A percentile compares a stretch with the other conserved stretches of the same genome.
Evolutionary conservation across 92 coral and sea anemone genomes (phyloP).

Genomic region (Plumapathes pennacea): DNA sequence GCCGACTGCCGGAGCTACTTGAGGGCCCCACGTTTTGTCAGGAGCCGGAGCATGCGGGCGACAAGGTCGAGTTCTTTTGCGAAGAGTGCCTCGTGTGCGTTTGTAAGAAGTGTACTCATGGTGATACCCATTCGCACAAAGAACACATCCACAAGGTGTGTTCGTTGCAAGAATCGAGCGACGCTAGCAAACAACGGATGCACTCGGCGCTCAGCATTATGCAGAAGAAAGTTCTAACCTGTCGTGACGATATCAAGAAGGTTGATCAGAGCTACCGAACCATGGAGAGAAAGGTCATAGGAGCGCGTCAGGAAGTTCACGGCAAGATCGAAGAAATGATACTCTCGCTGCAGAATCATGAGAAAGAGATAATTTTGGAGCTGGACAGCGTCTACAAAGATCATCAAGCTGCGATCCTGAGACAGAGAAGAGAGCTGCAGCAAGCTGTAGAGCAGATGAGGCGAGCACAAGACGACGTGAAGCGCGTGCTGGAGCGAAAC

Average conservation of each 20-base stretch:
- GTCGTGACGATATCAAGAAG: conserved; percentile 27
- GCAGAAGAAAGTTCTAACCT: conserved; percentile 36
- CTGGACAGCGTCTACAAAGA: conserved; percentile 61
- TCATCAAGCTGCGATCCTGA: conserved; percentile 44
- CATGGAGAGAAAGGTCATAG: conserved; percentile 53
- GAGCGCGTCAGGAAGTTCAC: conserved; percentile 51
- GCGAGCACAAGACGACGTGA: conserved; percentile 42
- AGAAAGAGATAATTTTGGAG: conserved; percentile 50
- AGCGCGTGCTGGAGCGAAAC: conserved; percentile 60
- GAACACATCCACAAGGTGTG: conserved; percentile 45
- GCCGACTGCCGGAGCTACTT: conserved; percentile 55
- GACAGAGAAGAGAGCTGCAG: conserved; percentile 50
- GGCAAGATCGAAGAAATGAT: conserved; percentile 51
- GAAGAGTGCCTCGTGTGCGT: conserved; percentile 56
- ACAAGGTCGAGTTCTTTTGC: conserved; percentile 55
- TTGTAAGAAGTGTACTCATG: conserved; percentile 75
- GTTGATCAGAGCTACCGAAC: conserved; percentile 46
- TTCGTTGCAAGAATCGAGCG: conserved; percentile 47
- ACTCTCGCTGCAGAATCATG: conserved; percentile 60
- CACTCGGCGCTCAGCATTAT: conserved; percentile 40
- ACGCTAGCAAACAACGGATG: conserved; percentile 51
- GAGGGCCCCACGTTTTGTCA: conserved; percentile 59
- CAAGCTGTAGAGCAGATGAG: conserved; percentile 53
- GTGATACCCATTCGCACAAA: conserved; percentile 37
- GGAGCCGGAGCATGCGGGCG: conserved; percentile 56